phyloP scores from a whole-genome alignment of 1,140 invertebrate species.

The Sitobion miscanthi region DNA sequence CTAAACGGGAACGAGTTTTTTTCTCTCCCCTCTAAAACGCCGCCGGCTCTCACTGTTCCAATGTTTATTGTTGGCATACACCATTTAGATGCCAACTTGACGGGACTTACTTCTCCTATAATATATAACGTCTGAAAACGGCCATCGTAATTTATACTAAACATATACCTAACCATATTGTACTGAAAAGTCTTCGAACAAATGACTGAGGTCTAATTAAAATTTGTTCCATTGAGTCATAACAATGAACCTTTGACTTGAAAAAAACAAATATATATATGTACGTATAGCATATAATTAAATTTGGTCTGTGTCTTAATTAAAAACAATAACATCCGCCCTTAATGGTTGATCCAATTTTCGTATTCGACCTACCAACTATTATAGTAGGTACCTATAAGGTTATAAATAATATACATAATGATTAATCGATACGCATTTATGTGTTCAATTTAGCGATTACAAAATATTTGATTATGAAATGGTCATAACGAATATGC shows the following conservation, averaged over 20 bases:
- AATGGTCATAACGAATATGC: neutral
- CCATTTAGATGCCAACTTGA: neutral
- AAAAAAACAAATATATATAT: neutral
- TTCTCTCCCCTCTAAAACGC: neutral
- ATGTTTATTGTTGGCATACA: neutral
- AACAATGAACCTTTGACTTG: neutral
- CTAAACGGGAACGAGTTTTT: neutral
- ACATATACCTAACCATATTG: neutral
- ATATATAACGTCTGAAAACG: neutral
- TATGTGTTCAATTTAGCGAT: neutral
- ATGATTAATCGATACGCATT: neutral
- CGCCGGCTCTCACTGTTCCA: neutral
- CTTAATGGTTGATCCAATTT: no score
- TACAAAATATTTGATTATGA: neutral
- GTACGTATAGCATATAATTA: no score
- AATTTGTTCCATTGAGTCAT: neutral
- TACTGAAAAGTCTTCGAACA: neutral
- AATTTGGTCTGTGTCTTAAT: neutral
- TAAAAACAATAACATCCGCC: no score
- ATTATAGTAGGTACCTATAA: no score
- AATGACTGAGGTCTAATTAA: slow-evolving; percentile 23
- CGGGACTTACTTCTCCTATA: neutral
- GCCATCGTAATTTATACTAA: neutral
- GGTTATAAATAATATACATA: no score
- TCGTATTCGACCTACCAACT: no score